Percentiles rank a stretch among this genome's conserved stretches.
Evolutionary conservation across 2,113 vertebrate species (phyloP).

Genomic region (Cichladusa arquata): DNA sequence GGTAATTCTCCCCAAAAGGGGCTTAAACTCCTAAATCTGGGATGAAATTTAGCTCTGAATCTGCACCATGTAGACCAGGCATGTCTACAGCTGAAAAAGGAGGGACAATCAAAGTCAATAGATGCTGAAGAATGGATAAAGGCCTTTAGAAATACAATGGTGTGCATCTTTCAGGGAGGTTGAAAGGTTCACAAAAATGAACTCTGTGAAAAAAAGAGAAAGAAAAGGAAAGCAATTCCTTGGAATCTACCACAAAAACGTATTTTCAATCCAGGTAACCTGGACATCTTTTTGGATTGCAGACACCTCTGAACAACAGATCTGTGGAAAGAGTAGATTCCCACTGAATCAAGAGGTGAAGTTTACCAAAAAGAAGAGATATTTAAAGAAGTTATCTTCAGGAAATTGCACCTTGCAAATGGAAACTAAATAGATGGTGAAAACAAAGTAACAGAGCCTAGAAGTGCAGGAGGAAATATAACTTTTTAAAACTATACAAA

Average conservation of each 20-base stretch:
- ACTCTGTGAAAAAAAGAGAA: neutral
- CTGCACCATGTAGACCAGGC: neutral
- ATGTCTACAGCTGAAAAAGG: neutral
- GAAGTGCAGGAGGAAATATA: neutral
- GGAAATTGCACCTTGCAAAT: neutral
- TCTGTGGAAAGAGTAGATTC: neutral
- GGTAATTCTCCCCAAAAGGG: neutral
- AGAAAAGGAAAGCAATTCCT: neutral
- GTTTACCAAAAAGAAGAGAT: neutral
- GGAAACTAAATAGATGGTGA: neutral
- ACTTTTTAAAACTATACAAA: neutral
- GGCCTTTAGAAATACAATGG: neutral
- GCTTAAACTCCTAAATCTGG: neutral
- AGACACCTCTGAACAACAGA: neutral
- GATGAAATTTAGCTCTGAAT: neutral
- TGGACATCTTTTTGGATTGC: neutral
- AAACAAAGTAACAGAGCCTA: neutral
- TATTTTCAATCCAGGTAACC: neutral
- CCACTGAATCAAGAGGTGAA: neutral
- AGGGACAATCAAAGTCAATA: neutral
- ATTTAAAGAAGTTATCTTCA: neutral
- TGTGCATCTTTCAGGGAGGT: neutral
- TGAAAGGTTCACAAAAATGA: neutral
- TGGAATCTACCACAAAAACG: neutral
- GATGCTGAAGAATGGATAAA: neutral